A percentile compares a stretch with the other conserved stretches of the same genome.
Conservation (phyloP, 2,888 invertebrate species). For the Eupithecia inturbata region DNA sequence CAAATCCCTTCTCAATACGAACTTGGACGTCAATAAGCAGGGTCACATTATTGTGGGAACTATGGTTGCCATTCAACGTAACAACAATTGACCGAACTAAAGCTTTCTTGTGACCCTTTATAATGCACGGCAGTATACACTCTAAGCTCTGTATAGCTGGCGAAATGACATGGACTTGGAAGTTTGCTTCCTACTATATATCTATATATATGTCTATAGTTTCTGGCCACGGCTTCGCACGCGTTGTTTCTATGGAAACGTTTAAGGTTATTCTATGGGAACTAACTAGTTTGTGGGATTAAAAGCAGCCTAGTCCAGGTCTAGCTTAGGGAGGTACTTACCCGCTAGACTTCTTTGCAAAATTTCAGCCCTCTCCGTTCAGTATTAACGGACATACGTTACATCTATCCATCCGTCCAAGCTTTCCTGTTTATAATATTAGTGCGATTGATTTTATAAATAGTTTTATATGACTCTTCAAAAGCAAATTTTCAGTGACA, state of each 20-base stretch:
- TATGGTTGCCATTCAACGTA: constrained; percentile 41
- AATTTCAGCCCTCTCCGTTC: not conserved
- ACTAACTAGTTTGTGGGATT: too few species aligned
- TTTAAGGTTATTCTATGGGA: too few species aligned
- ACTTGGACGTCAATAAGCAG: constrained; percentile 16
- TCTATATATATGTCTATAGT: too few species aligned
- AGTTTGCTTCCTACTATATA: not conserved
- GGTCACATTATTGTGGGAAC: constrained; percentile 25
- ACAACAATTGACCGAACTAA: constrained; percentile 35
- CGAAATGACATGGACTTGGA: not conserved
- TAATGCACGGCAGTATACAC: constrained; percentile 35
- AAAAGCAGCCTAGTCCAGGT: too few species aligned
- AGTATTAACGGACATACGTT: not conserved
- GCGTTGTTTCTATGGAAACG: not conserved
- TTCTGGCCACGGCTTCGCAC: not conserved
- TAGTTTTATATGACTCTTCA: not conserved
- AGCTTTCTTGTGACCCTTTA: constrained; percentile 40
- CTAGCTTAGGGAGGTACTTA: not conserved
- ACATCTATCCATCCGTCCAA: not conserved
- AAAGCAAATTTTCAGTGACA: too few species aligned
- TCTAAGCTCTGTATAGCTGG: not conserved
- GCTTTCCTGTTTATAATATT: not conserved
- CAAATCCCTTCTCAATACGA: constrained; percentile 15
- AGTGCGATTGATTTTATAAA: not conserved
- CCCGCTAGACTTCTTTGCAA: not conserved